These are phyloP conservation scores for Channa maculata DNA, from an alignment of 2,113 vertebrate genomes.

Conservation along the genomic window DNA sequence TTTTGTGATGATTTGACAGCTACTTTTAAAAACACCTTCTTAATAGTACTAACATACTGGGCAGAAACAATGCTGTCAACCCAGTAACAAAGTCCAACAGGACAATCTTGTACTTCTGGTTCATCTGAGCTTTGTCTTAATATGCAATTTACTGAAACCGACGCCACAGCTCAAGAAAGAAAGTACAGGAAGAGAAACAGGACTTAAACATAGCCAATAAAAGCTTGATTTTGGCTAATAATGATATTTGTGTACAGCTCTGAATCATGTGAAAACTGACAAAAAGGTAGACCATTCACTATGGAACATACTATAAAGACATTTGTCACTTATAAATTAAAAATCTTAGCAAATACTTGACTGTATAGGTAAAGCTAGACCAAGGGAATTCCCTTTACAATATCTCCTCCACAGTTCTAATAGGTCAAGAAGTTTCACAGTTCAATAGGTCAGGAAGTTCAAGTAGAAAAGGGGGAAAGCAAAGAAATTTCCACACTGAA, in stretches of 20 bases:
- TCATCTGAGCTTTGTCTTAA: neutral
- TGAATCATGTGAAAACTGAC: slow-evolving; percentile 1
- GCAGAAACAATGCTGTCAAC: slow-evolving; percentile 1
- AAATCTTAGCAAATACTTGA: no score
- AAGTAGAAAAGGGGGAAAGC: slow-evolving; percentile 1
- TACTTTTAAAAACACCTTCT: no score
- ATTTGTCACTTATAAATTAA: no score
- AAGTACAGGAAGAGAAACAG: neutral
- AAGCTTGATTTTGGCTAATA: neutral
- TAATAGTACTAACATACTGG: no score
- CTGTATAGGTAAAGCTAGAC: no score
- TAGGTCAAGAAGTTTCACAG: neutral
- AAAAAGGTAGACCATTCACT: no score
- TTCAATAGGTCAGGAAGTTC: slow-evolving; percentile 7
- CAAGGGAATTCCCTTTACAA: neutral
- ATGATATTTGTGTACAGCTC: neutral
- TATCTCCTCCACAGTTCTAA: slow-evolving; percentile 15
- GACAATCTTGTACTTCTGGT: slow-evolving; percentile 61
- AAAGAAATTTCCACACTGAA: neutral
- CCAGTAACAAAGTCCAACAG: neutral
- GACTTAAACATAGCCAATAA: neutral
- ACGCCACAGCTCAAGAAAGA: neutral
- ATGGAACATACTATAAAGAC: no score
- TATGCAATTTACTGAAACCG: slow-evolving; percentile 9
- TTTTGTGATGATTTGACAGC: no score